A percentile compares a stretch with the other conserved stretches of the same genome.
phyloP scores from a whole-genome alignment of 2,888 invertebrate genomes.

The Habrosyne pyritoides region DNA sequence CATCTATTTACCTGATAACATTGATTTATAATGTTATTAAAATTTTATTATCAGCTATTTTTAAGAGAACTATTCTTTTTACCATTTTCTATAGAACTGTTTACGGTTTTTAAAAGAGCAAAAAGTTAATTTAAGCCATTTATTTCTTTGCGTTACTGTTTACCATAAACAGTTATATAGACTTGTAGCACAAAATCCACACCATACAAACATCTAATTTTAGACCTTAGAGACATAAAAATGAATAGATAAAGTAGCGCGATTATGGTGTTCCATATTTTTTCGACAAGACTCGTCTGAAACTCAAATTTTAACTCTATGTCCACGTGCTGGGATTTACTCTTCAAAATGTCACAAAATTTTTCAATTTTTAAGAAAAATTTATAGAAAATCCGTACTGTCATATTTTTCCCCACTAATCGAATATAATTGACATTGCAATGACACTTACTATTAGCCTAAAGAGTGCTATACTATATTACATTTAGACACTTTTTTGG shows the following conservation, averaged over 20 bases:
- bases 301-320: too few relatives aligned
- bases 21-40: constrained; percentile 50
- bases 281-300: constrained; percentile 43
- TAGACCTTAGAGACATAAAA: constrained; percentile 54
- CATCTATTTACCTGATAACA: constrained; percentile 80
- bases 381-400: constrained; percentile 77
- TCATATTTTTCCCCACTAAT: constrained; percentile 73
- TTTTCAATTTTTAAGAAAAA: constrained; percentile 55
- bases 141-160: constrained; percentile 13
- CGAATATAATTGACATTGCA: constrained; percentile 83
- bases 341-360: constrained; percentile 48
- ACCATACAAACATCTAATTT: constrained; percentile 67
- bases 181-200: constrained; percentile 56
- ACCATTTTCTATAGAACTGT: constrained; percentile 63
- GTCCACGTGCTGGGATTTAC: constrained; percentile 48
- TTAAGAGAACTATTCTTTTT: constrained; percentile 52
- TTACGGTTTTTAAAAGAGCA: constrained; percentile 44
- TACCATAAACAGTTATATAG: constrained; percentile 61
- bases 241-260: constrained; percentile 39
- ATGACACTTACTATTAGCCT: constrained; percentile 82
- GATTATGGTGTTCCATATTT: constrained; percentile 41
- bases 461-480: constrained; percentile 79
- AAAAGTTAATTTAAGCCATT: constrained; percentile 30
- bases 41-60: constrained; percentile 62
- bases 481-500: constrained; percentile 68